phyloP scores from a whole-genome alignment of 1,140 invertebrate genomes.

The Arctopsyche grandis region DNA sequence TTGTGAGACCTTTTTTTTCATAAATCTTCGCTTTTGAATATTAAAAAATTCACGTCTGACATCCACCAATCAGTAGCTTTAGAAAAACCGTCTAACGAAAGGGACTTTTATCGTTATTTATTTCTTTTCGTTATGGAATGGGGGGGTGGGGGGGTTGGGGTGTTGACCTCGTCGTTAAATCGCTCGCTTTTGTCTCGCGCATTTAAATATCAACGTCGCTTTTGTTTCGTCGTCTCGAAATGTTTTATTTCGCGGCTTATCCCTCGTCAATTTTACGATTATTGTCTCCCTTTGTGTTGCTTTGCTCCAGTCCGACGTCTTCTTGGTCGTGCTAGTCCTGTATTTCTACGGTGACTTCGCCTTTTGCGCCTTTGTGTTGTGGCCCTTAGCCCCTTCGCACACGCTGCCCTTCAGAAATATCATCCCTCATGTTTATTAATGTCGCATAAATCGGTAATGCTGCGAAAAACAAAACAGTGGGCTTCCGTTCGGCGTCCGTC shows the following conservation, averaged over 20 bases:
- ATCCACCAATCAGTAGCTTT: too few species aligned
- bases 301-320: neutral
- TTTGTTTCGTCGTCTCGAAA: neutral
- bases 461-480: slow-evolving; percentile 24
- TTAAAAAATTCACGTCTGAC: too few species aligned
- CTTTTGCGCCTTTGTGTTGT: neutral
- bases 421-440: slow-evolving; percentile 40
- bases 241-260: slow-evolving; percentile 42
- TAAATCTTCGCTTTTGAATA: too few species aligned
- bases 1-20: too few species aligned
- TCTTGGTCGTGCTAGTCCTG: too few species aligned
- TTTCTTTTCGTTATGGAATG: neutral
- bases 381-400: neutral
- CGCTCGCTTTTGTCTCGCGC: neutral
- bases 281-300: slow-evolving; percentile 46
- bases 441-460: slow-evolving; percentile 31
- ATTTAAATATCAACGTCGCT: neutral
- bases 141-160: neutral
- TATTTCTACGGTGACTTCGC: neutral
- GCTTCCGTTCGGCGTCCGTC: neutral
- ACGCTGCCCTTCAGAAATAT: neutral
- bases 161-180: neutral
- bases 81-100: too few species aligned
- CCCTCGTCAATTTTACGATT: slow-evolving; percentile 50
- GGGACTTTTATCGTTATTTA: too few species aligned